These are phyloP conservation scores for Periophthalmodon schlosseri DNA, from an alignment of 2,113 vertebrate species.

Conservation along the genomic window DNA sequence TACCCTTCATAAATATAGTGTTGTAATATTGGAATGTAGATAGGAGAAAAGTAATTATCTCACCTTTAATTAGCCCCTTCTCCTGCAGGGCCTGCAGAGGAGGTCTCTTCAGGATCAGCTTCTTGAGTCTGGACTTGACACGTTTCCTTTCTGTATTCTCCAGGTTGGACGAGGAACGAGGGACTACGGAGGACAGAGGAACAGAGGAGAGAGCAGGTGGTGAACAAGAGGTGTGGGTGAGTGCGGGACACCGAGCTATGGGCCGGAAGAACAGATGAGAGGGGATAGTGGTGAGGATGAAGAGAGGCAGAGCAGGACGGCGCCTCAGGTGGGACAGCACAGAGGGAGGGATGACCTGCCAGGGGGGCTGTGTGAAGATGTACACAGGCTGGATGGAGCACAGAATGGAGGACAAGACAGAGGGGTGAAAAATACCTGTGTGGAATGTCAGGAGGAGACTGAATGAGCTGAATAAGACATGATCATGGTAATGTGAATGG, in stretches of 20 bases:
- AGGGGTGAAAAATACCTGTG: conserved; percentile 59
- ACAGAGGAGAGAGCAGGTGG: conserved; percentile 8
- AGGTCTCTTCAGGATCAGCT: conserved; percentile 86
- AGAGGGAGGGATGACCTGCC: conserved; percentile 61
- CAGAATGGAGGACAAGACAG: conserved; percentile 61
- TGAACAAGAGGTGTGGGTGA: conserved; percentile 56
- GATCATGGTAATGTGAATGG: conserved; percentile 1
- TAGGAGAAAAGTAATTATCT: conserved; percentile 1
- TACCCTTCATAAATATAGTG: not conserved
- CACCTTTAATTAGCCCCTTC: conserved; percentile 92
- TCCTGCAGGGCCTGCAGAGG: conserved; percentile 88
- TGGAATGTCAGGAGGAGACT: conserved; percentile 37
- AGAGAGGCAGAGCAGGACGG: conserved; percentile 61
- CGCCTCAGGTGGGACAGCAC: conserved; percentile 56
- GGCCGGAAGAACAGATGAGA: conserved; percentile 51
- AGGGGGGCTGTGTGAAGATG: conserved; percentile 56
- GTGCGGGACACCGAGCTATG: conserved; percentile 24
- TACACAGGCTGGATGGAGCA: conserved; percentile 66
- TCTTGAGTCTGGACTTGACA: conserved; percentile 85
- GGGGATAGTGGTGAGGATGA: conserved; percentile 65
- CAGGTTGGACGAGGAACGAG: conserved; percentile 72
- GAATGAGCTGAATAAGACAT: conserved; percentile 14
- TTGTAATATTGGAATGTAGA: conserved; percentile 14
- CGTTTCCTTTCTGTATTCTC: conserved; percentile 82
- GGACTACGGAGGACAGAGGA: conserved; percentile 57